Base-by-base conservation (phyloP, 2,113 vertebrate genomes). In the Psephotus haematonotus region DNA sequence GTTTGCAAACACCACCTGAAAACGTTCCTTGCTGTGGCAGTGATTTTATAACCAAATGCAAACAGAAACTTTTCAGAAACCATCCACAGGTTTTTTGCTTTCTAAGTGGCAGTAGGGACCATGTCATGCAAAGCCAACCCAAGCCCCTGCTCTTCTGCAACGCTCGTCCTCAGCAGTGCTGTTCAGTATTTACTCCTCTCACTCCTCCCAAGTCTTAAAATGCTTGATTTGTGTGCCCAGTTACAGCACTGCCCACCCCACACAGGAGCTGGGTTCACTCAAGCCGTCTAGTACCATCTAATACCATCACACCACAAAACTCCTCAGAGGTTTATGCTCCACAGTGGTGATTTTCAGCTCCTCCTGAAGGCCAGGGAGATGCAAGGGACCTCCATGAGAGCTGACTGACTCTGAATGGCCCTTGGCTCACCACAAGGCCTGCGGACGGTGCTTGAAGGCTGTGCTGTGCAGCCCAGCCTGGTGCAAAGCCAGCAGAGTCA, bases 291-390 rank as follows among this genome's bases (percentile, higher is more conserved):
- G 19, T 17, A 43, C 52, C n/a, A 3, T 31, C 52, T 50, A 27
- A 25, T 14, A 46, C 15, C 41, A 76, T 50, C 11, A 22, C 0
- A 0, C 33, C 5, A 2, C 22, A 17, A 44, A 94, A 50, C 44
- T 55, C 23, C 6, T 3, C 0, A 0, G 19, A 17, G 29, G 11
- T 71, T 68, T 79, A 62, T 10, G 85, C 41, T n/a, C 31, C 49
- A 46, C 25, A 82, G n/a, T 15, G 43, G 22, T 63, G 49, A 35
- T 77, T 93, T 90, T 67, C 3, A 4, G 43, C 41, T 83, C 28
- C 46, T 91, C 9, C 27, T 29, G 62, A 86, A 82, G 52, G 55
- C 52, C 68, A 10, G 60, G 31, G 43, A 84, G 65, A 27, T 64
- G 33, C 3, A 8, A 78, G 33, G 17, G 31, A 49, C 24, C 19